Base-by-base conservation (phyloP, 2,113 vertebrate species). In the Rattus rattus region DNA sequence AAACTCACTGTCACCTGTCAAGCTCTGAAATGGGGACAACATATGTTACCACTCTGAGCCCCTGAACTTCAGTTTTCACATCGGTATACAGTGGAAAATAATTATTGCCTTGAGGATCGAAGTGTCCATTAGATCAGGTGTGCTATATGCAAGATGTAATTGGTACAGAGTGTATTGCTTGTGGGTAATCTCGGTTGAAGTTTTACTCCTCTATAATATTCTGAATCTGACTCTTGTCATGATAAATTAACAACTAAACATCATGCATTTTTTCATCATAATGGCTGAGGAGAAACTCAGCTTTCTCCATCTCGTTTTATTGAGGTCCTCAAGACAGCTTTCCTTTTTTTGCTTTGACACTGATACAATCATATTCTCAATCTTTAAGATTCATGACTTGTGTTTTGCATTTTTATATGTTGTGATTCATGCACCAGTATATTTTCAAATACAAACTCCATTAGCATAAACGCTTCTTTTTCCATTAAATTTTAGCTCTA, bases 231-330 rank as follows among this genome's bases (percentile, higher is more conserved):
- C 12, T 4, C 19, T 52, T 95, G 47, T 69, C 47, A 49, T 80
- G 56, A 85, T 56, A 86, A 88, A 80, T 69, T 54, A 92, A 39
- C 77, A 92, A 94, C 59, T 92, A 88, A 84, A 59, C 52, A 22
- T 0, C 81, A 6, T 79, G 54, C 11, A 52, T 3, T 24, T 81
- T 73, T 81, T 90, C 26, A 14, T 83, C 43, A 80, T 76, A 52
- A 10, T 88, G 33, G 43, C 9, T 81, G 52, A n/a, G 2, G 5
- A 88, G 70, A n/a, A 72, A n/a, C 14, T n/a, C 69, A n/a, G 24
- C 33, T 70, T 79, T 85, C 49, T 83, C 2, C 17, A 7, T 69
- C 56, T 80, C 47, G 28, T 86, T 77, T 22, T n/a, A 43, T 28
- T 59, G 54, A 9, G 28, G 16, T 65, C 7, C 49, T 54, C 39